Conservation (phyloP, 2,113 vertebrate genomes). For the Stomatorhinus ivindoensis region DNA sequence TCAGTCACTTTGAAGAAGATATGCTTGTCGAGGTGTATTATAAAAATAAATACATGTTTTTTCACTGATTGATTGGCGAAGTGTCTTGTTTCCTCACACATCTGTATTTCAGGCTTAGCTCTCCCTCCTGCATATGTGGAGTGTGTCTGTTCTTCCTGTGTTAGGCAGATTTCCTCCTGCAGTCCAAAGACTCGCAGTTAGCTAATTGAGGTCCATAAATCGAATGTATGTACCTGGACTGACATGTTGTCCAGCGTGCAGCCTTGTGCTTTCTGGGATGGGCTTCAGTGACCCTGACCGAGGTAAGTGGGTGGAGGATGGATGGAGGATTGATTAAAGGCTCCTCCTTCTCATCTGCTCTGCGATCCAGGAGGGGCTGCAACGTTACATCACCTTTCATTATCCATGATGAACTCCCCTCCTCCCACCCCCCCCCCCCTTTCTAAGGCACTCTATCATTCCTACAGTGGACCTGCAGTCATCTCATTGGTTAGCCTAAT, state of each 20-base stretch:
- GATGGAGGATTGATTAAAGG: background rate
- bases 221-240: background rate
- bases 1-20: background rate
- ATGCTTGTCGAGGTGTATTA: background rate
- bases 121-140: background rate
- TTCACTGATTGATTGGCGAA: background rate
- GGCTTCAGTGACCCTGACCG: background rate
- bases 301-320: background rate
- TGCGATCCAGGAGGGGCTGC: background rate
- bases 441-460: background rate
- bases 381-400: background rate
- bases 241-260: background rate
- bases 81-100: background rate
- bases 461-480: background rate
- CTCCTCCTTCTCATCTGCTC: background rate
- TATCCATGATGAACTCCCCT: background rate
- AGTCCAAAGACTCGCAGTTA: background rate
- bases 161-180: background rate
- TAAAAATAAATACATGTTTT: background rate
- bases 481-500: background rate
- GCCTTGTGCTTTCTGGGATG: background rate
- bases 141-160: background rate
- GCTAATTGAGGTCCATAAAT: background rate
- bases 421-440: background rate
- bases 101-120: background rate